Conservation (phyloP, 2,113 vertebrate genomes). For the Electrona antarctica region DNA sequence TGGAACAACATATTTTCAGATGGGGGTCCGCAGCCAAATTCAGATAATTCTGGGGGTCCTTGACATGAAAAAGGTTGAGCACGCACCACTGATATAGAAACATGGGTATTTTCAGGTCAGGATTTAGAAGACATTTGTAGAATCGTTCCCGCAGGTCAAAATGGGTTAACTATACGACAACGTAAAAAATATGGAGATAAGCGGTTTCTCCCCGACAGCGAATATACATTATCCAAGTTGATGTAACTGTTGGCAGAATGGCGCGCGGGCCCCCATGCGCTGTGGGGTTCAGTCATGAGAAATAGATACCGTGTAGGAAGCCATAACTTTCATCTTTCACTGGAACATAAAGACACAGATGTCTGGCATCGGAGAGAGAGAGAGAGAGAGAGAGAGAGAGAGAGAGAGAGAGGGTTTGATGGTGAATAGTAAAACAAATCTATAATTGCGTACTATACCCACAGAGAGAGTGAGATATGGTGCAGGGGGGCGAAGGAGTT, state of each 20-base stretch:
- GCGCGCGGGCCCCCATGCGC: constrained; percentile 4
- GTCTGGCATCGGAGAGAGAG: neutral
- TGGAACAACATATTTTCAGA: too few relatives aligned
- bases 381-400: constrained; percentile 7
- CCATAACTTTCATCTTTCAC: neutral
- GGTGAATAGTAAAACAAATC: neutral
- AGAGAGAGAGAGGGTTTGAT: constrained; percentile 3
- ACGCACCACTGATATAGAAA: too few relatives aligned
- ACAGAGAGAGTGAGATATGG: neutral
- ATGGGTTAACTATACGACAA: too few relatives aligned
- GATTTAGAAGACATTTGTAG: too few relatives aligned
- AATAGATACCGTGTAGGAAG: constrained; percentile 15
- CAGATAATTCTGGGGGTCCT: too few relatives aligned
- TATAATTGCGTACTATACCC: too few relatives aligned
- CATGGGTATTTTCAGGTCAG: too few relatives aligned
- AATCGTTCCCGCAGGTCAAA: too few relatives aligned
- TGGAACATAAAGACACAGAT: constrained; percentile 18
- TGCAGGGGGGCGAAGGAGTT: too few relatives aligned
- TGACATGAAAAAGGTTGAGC: too few relatives aligned
- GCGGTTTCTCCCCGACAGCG: neutral
- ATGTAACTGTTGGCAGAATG: constrained; percentile 25
- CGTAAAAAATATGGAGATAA: too few relatives aligned
- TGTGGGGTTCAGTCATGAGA: constrained; percentile 2
- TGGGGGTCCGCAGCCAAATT: too few relatives aligned
- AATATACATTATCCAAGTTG: constrained; percentile 13